These are phyloP conservation scores for Heterohyrax brucei DNA, from an alignment of 2,797 vertebrate genomes.

Conservation along the genomic window DNA sequence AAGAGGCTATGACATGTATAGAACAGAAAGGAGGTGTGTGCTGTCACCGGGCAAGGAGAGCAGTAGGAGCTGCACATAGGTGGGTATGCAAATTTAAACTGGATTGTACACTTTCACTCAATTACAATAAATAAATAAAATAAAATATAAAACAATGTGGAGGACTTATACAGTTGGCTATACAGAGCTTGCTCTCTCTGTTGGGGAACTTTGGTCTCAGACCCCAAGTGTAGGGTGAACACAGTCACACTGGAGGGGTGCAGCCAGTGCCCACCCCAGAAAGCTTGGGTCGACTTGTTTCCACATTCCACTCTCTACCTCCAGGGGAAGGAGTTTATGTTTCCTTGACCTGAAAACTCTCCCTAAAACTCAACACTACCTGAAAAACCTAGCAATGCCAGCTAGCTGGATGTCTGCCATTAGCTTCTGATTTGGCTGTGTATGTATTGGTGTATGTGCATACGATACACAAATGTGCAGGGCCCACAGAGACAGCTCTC, in stretches of 20 bases:
- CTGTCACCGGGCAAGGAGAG: no score
- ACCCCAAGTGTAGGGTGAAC: neutral
- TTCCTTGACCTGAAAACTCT: slow-evolving; percentile 52
- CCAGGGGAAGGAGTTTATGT: neutral
- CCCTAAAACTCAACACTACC: neutral
- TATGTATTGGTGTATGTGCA: neutral
- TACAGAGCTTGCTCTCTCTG: neutral
- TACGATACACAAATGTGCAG: neutral
- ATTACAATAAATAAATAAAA: no score
- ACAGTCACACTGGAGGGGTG: neutral
- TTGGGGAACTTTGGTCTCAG: slow-evolving; percentile 4
- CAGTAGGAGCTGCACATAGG: no score
- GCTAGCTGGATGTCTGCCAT: neutral
- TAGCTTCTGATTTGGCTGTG: neutral
- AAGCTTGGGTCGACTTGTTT: neutral
- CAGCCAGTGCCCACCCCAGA: neutral
- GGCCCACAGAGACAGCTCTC: neutral
- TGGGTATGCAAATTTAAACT: no score
- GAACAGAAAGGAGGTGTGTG: no score
- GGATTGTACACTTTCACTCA: no score
- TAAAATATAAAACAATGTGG: no score
- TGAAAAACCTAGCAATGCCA: neutral
- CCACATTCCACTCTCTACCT: neutral
- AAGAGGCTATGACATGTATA: no score
- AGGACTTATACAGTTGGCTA: neutral